Percentiles rank a stretch among this genome's conserved stretches.
These are phyloP conservation scores for Ciconia boyciana DNA, from an alignment of 2,113 vertebrate species.

Conservation along the genomic window DNA sequence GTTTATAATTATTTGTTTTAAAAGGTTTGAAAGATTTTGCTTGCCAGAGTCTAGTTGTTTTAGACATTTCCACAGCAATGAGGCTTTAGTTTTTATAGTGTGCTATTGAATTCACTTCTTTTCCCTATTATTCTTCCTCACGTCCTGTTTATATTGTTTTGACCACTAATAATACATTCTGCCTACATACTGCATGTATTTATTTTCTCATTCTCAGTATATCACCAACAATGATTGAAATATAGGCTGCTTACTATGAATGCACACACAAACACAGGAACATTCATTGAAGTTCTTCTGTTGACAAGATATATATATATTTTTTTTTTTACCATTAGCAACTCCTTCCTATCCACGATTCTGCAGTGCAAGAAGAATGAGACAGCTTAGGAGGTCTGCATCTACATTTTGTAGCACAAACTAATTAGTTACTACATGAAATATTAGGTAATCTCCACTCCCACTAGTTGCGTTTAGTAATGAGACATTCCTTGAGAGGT, in stretches of 20 bases:
- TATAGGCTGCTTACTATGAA: not conserved
- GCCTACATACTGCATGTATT: not conserved
- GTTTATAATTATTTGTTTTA: slow-evolving; percentile 17
- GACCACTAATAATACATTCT: not conserved
- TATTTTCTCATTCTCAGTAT: slow-evolving; percentile 12
- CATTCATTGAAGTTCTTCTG: not conserved
- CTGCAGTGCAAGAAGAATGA: not conserved
- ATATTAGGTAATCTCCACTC: not conserved
- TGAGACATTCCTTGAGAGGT: not conserved
- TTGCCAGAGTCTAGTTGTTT: not conserved
- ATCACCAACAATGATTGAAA: not conserved
- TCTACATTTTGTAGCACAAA: not conserved
- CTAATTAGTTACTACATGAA: not conserved
- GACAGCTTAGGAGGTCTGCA: not conserved
- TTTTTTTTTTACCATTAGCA: not conserved
- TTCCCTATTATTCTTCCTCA: not conserved
- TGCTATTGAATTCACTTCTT: not conserved
- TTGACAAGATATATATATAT: not conserved
- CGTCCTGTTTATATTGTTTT: not conserved
- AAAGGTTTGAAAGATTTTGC: not conserved
- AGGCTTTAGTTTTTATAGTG: not conserved
- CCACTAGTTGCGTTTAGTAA: not conserved
- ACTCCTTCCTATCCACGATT: not conserved
- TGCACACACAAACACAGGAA: not conserved
- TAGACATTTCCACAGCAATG: not conserved